A percentile compares a stretch with the other conserved stretches of the same genome.
Conservation (phyloP, 2,888 invertebrate genomes). For the Tetrapedia diversipes region DNA sequence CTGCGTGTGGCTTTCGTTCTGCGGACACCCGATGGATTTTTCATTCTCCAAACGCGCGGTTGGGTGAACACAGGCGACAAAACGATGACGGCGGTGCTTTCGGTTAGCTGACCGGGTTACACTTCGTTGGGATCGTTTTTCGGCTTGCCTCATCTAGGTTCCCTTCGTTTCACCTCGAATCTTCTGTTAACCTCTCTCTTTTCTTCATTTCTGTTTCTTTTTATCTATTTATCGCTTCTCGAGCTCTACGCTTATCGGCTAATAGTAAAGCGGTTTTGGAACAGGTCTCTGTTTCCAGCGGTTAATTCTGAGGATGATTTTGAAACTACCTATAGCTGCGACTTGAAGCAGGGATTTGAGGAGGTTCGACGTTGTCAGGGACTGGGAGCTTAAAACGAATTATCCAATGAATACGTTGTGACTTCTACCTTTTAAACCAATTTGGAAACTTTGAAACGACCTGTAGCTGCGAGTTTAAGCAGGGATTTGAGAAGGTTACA, state of each 20-base stretch:
- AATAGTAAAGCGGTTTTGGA: slow-evolving; percentile 72
- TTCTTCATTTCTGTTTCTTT: slow-evolving; percentile 14
- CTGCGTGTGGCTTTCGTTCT: slow-evolving; percentile 35
- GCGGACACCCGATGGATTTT: slow-evolving; percentile 8
- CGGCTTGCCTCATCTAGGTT: slow-evolving; percentile 22
- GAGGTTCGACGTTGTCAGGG: not conserved
- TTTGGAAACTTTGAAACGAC: too few relatives aligned
- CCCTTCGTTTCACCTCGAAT: not conserved
- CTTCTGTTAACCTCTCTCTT: not conserved
- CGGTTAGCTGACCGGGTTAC: slow-evolving; percentile 69
- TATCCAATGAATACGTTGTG: too few relatives aligned
- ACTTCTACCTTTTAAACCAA: too few relatives aligned
- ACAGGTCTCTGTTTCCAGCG: slow-evolving; percentile 59
- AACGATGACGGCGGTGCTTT: slow-evolving; percentile 67
- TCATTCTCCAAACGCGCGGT: slow-evolving; percentile 21
- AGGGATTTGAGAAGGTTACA: not conserved
- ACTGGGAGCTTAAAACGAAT: not conserved
- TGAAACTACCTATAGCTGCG: too few relatives aligned
- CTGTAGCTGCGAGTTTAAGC: too few relatives aligned
- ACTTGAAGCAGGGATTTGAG: too few relatives aligned
- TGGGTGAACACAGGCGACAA: slow-evolving; percentile 41
- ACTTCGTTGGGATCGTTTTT: slow-evolving; percentile 21
- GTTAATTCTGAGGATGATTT: not conserved
- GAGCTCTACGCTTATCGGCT: slow-evolving; percentile 68
- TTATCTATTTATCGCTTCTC: too few relatives aligned